Evolutionary conservation across 92 coral and sea anemone genomes (phyloP).

Genomic region (Phenganax subtilis): DNA sequence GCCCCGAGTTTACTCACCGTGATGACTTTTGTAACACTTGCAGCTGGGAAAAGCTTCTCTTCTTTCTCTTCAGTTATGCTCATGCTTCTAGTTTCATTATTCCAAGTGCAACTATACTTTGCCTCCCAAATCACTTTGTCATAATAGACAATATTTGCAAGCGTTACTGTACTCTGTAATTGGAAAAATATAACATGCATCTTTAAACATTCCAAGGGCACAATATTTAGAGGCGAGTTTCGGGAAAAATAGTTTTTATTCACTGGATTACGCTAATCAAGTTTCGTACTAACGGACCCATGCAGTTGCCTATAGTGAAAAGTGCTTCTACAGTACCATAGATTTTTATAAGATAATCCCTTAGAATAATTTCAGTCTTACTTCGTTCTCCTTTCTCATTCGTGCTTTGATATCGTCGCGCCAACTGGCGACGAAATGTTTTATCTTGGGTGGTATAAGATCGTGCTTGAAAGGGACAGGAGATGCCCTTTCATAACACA

Average conservation of each 20-base stretch:
- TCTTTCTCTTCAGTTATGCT: not conserved
- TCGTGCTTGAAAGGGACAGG: not conserved
- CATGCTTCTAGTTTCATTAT: not conserved
- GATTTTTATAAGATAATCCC: too few species aligned
- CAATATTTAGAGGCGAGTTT: not conserved
- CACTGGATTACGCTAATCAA: too few species aligned
- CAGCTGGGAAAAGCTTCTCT: constrained; percentile 63
- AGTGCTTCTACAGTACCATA: too few species aligned
- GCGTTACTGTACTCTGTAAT: not conserved
- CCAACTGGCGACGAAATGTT: not conserved
- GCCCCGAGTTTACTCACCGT: constrained; percentile 58
- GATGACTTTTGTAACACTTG: constrained; percentile 76
- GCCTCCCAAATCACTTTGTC: constrained; percentile 65
- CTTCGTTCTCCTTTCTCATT: not conserved
- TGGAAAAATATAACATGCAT: not conserved
- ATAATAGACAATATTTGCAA: constrained; percentile 67
- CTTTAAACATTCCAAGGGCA: not conserved
- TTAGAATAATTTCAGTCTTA: not conserved
- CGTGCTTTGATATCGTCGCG: not conserved
- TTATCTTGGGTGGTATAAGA: not conserved
- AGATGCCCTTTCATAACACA: not conserved
- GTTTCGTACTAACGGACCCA: too few species aligned
- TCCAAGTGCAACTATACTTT: not conserved
- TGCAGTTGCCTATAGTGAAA: too few species aligned
- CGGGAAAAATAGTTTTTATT: too few species aligned